These are phyloP conservation scores for Chaetodon trifascialis DNA, from an alignment of 2,113 vertebrate genomes.

Conservation along the genomic window DNA sequence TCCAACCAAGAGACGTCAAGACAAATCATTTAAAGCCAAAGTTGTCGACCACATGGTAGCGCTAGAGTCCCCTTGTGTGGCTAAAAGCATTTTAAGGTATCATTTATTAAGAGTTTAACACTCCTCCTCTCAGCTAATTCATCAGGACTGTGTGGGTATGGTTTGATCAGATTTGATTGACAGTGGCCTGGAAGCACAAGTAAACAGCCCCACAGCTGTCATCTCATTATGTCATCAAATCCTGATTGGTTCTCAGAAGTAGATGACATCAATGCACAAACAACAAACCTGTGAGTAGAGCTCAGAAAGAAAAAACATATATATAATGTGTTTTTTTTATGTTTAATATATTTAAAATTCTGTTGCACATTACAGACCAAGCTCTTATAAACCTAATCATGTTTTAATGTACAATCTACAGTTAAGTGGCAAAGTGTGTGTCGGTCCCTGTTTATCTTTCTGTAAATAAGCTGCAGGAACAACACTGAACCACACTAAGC, in stretches of 20 bases:
- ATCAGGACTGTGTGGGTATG: neutral
- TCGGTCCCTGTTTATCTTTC: neutral
- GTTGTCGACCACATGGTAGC: neutral
- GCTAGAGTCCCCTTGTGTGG: neutral
- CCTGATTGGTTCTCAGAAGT: neutral
- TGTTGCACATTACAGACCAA: neutral
- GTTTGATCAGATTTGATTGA: neutral
- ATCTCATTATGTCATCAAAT: slow-evolving; percentile 5
- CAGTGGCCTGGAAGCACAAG: neutral
- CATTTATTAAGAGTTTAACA: neutral
- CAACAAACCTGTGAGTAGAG: neutral
- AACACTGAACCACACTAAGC: neutral
- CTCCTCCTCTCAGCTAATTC: neutral
- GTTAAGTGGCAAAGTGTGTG: neutral
- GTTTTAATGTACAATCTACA: neutral
- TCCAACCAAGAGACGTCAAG: neutral
- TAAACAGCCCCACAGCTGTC: neutral
- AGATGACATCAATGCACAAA: neutral
- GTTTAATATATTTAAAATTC: neutral
- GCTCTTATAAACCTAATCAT: neutral
- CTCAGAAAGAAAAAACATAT: neutral
- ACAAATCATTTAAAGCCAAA: neutral
- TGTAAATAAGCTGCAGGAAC: slow-evolving; percentile 11
- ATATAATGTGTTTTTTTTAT: neutral
- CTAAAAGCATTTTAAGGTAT: neutral